phyloP scores from a whole-genome alignment of 2,797 vertebrate genomes.

The Scolopax rusticola region DNA sequence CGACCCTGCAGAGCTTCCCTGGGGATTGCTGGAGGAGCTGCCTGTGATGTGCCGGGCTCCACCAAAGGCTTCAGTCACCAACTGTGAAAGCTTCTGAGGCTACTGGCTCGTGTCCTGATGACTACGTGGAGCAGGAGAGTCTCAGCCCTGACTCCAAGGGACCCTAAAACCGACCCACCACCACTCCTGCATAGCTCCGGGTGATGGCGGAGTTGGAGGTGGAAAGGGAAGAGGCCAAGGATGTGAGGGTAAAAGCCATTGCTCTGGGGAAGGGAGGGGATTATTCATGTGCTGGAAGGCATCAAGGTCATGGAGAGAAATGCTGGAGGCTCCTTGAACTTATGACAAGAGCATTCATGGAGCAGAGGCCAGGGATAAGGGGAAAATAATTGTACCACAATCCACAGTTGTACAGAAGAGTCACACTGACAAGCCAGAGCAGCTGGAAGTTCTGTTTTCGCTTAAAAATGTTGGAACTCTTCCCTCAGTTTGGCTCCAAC shows the following conservation, averaged over 20 bases:
- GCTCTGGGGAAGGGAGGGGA: neutral
- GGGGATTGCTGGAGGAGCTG: neutral
- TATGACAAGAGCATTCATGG: neutral
- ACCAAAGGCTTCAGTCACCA: fast-evolving
- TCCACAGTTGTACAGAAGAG: too few relatives aligned
- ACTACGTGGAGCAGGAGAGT: neutral
- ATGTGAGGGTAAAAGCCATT: neutral
- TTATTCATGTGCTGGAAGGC: neutral
- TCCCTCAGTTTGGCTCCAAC: neutral
- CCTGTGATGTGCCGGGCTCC: fast-evolving
- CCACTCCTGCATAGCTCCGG: neutral
- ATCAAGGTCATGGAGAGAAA: fast-evolving
- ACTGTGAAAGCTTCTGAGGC: neutral
- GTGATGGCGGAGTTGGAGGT: neutral
- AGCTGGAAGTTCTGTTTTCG: neutral
- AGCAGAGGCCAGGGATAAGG: neutral
- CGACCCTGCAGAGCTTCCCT: neutral
- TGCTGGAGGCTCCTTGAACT: neutral
- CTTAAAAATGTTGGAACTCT: neutral
- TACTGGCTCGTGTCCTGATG: neutral
- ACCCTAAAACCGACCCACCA: neutral
- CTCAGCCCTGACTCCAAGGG: neutral
- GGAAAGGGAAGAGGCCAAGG: neutral
- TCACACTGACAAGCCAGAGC: neutral
- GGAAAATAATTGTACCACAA: fast-evolving